Percentiles rank a stretch among this genome's conserved stretches.
These are phyloP conservation scores for Bombycilla garrulus DNA, from an alignment of 2,113 vertebrate genomes.

Conservation along the genomic window DNA sequence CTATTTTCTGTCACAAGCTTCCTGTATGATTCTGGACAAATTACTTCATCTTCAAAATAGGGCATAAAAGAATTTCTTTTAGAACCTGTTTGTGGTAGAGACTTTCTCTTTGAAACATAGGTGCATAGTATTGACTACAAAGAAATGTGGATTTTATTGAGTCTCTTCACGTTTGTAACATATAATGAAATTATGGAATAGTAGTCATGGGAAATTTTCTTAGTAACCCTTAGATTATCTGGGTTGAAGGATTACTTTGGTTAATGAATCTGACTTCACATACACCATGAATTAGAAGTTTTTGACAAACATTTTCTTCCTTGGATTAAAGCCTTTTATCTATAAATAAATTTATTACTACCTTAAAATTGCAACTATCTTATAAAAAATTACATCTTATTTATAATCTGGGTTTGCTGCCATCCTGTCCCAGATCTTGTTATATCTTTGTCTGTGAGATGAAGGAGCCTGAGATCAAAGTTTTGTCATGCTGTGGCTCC, in stretches of 20 bases:
- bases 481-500: conserved; percentile 46
- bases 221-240: not conserved
- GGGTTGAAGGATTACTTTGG: not conserved
- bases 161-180: not conserved
- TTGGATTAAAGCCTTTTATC: not conserved
- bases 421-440: not conserved
- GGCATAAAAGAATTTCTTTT: not conserved
- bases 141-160: not conserved
- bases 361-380: not conserved
- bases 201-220: not conserved
- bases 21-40: not conserved
- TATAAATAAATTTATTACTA: not conserved
- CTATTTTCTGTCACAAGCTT: not conserved
- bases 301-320: not conserved
- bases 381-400: not conserved
- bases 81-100: not conserved
- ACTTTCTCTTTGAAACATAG: not conserved
- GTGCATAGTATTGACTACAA: not conserved
- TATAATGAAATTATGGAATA: not conserved
- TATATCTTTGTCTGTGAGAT: conserved; percentile 23
- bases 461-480: conserved; percentile 57
- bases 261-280: not conserved
- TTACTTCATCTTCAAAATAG: not conserved
- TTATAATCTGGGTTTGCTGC: conserved; percentile 15
- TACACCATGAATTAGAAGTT: not conserved